A percentile compares a stretch with the other conserved stretches of the same genome.
These are phyloP conservation scores for Pangasius mekongensis DNA, from an alignment of 2,797 vertebrate genomes.

Conservation along the genomic window DNA sequence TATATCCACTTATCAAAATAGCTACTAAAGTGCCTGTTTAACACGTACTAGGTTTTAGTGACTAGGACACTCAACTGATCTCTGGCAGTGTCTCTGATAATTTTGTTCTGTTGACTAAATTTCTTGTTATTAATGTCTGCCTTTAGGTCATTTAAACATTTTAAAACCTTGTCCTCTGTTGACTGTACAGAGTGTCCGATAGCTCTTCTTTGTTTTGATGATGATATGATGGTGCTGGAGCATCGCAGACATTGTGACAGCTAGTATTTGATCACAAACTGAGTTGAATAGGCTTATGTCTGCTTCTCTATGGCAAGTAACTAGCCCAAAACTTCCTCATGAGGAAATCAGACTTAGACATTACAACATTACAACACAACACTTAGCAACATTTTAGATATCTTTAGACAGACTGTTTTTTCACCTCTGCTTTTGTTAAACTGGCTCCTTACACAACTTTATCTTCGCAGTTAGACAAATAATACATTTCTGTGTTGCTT, in stretches of 20 bases:
- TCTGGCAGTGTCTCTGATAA: background rate
- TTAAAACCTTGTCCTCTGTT: background rate
- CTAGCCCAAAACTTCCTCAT: background rate
- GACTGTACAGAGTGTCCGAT: background rate
- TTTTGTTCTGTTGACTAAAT: background rate
- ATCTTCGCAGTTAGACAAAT: no score
- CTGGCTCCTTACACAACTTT: no score
- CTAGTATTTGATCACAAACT: background rate
- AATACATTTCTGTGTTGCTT: background rate
- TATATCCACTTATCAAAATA: background rate
- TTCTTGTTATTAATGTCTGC: background rate
- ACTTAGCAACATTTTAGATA: background rate
- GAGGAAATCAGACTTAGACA: background rate
- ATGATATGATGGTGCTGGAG: background rate
- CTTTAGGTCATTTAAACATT: background rate
- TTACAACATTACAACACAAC: no score
- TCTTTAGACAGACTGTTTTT: background rate
- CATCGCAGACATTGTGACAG: background rate
- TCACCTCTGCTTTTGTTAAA: background rate
- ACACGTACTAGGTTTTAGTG: background rate
- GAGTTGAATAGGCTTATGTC: background rate
- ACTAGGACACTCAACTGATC: no score
- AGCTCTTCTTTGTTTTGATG: background rate
- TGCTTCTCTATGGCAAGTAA: background rate
- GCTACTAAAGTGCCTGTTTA: background rate